Evolutionary conservation across 2,888 invertebrate species (phyloP).

Genomic region (Drosophila tanythrix): DNA sequence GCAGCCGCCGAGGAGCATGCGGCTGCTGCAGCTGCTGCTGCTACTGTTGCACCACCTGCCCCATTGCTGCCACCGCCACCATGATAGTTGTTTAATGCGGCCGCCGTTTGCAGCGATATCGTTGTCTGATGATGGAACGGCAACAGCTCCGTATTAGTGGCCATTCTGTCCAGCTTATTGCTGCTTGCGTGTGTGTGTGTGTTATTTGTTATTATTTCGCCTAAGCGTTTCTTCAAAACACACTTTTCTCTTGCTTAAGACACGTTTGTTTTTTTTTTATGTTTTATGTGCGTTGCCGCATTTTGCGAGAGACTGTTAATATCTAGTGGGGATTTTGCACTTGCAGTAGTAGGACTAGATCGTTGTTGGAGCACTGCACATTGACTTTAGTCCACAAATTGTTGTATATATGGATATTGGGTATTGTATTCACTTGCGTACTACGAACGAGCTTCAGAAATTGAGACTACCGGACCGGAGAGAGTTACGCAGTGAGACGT

Average conservation of each 20-base stretch:
- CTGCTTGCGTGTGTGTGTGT: background rate
- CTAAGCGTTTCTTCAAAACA: slow-evolving; percentile 2
- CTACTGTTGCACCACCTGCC: slow-evolving; percentile 45
- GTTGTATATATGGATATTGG: background rate
- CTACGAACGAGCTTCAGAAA: slow-evolving; percentile 31
- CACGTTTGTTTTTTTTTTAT: background rate
- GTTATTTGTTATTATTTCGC: slow-evolving; percentile 1
- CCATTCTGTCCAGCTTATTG: slow-evolving; percentile 64
- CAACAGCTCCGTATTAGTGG: slow-evolving; percentile 84
- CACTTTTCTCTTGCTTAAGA: slow-evolving; percentile 10
- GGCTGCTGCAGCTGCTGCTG: slow-evolving; percentile 44
- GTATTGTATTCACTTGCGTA: slow-evolving; percentile 23
- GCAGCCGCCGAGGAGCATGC: slow-evolving; percentile 62
- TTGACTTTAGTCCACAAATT: slow-evolving; percentile 16
- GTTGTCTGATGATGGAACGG: slow-evolving; percentile 84
- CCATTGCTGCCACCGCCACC: slow-evolving; percentile 72
- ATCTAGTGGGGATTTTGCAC: slow-evolving; percentile 16
- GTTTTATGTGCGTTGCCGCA: slow-evolving; percentile 57
- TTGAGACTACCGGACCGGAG: slow-evolving; percentile 42
- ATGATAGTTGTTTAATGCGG: slow-evolving; percentile 83
- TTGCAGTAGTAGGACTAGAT: slow-evolving; percentile 24
- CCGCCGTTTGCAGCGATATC: slow-evolving; percentile 83
- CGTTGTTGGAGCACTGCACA: slow-evolving; percentile 22
- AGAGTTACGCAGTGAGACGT: slow-evolving; percentile 58
- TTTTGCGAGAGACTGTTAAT: slow-evolving; percentile 37